These are phyloP conservation scores for Eugnorisma glareosa DNA, from an alignment of 2,888 invertebrate genomes.

Conservation along the genomic window DNA sequence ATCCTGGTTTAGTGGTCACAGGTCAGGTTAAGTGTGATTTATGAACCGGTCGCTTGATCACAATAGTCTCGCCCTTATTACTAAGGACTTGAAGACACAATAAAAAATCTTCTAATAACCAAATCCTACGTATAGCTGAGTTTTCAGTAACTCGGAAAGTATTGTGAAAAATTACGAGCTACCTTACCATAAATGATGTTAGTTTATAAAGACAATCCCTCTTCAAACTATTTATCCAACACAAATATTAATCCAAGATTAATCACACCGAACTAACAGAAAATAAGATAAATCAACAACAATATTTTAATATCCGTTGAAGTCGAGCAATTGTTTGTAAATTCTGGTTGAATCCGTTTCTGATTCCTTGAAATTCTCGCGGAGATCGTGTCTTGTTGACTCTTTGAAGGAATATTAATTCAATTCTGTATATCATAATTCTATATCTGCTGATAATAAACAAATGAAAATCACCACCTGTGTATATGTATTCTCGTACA, in stretches of 20 bases:
- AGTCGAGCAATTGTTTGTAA: not conserved
- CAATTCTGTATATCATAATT: too few relatives aligned
- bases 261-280: constrained; percentile 1
- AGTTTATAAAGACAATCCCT: not conserved
- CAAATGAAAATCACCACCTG: too few relatives aligned
- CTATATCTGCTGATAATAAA: too few relatives aligned
- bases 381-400: not conserved
- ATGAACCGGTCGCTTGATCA: too few relatives aligned
- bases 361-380: not conserved
- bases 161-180: not conserved
- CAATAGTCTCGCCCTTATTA: too few relatives aligned
- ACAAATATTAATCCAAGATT: not conserved
- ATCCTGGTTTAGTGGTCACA: too few relatives aligned
- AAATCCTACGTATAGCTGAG: not conserved
- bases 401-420: not conserved
- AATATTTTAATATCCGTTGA: constrained; percentile 6
- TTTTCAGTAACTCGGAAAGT: not conserved
- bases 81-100: too few relatives aligned
- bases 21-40: too few relatives aligned
- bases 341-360: constrained; percentile 1
- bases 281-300: not conserved
- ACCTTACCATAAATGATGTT: too few relatives aligned
- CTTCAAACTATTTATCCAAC: constrained; percentile 21
- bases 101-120: too few relatives aligned
- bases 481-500: too few relatives aligned